Conservation (phyloP, 2,888 invertebrate genomes). For the Lordiphosa andalusiaca region DNA sequence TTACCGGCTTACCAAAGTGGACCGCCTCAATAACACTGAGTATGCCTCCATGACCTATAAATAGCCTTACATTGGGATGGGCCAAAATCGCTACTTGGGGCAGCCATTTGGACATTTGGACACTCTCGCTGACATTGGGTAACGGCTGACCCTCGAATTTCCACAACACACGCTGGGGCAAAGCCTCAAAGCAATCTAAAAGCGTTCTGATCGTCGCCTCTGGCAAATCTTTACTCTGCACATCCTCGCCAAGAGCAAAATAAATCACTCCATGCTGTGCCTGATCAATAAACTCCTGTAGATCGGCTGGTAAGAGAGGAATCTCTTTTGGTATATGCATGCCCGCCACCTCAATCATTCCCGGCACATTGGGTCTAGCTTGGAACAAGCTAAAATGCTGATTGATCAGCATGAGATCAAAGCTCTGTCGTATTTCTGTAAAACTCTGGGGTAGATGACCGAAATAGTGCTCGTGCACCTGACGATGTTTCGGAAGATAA, state of each 20-base stretch:
- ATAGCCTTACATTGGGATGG: constrained; percentile 80
- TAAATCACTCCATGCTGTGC: constrained; percentile 79
- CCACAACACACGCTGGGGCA: constrained; percentile 78
- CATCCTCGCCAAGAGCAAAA: constrained; percentile 80
- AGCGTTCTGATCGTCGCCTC: constrained; percentile 45
- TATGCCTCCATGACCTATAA: constrained; percentile 81
- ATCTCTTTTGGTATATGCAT: constrained; percentile 72
- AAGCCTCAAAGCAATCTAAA: constrained; percentile 33
- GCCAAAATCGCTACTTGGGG: constrained; percentile 80
- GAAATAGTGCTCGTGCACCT: constrained; percentile 53
- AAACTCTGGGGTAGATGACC: constrained; percentile 45
- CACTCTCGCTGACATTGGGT: constrained; percentile 51
- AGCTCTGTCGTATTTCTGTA: constrained; percentile 52
- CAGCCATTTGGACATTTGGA: constrained; percentile 76
- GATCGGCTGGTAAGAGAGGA: constrained; percentile 62
- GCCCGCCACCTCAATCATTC: constrained; percentile 77
- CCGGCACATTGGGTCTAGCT: constrained; percentile 73
- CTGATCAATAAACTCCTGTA: constrained; percentile 78
- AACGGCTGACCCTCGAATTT: constrained; percentile 76
- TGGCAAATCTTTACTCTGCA: constrained; percentile 60
- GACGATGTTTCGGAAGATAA: constrained; percentile 53
- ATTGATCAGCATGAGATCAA: constrained; percentile 74
- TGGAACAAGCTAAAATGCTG: constrained; percentile 72
- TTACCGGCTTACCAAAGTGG: constrained; percentile 80
- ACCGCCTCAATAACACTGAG: constrained; percentile 80